phyloP scores from a whole-genome alignment of 1,140 invertebrate genomes.

The Ceratina japonica region DNA sequence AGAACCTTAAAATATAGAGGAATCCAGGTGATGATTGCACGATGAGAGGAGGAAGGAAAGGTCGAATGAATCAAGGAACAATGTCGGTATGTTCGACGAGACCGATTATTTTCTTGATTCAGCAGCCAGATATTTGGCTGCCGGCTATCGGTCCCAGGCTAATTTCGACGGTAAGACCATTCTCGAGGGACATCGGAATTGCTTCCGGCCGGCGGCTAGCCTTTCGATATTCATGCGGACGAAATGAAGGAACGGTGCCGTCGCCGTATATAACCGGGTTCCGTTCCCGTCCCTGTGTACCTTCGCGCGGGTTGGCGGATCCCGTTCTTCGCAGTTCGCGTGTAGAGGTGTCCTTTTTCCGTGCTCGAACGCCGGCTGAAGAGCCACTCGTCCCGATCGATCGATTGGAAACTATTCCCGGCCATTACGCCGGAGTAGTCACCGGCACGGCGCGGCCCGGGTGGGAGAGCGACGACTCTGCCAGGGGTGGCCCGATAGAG shows the following conservation, averaged over 20 bases:
- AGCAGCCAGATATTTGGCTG: slow-evolving; percentile 19
- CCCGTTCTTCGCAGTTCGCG: slow-evolving; percentile 16
- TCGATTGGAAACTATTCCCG: slow-evolving; percentile 64
- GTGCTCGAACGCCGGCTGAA: slow-evolving; percentile 30
- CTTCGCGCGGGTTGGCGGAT: slow-evolving; percentile 14
- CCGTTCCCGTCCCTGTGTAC: neutral
- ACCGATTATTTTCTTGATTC: slow-evolving; percentile 44
- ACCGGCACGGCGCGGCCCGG: neutral
- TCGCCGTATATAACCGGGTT: neutral
- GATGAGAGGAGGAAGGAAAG: neutral
- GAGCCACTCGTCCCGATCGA: slow-evolving; percentile 46
- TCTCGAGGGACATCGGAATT: slow-evolving; percentile 55
- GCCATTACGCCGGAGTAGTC: slow-evolving; percentile 52
- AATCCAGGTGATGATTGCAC: neutral
- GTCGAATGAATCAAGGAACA: neutral
- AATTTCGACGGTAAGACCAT: slow-evolving; percentile 39
- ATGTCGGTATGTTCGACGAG: slow-evolving; percentile 28
- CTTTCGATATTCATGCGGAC: slow-evolving; percentile 48
- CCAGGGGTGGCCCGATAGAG: neutral
- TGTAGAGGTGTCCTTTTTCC: slow-evolving; percentile 53
- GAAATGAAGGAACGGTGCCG: slow-evolving; percentile 33
- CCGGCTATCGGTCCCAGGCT: slow-evolving; percentile 8
- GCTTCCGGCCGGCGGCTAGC: slow-evolving; percentile 39
- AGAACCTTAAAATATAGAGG: too few relatives aligned
- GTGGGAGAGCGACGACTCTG: slow-evolving; percentile 14